Evolutionary conservation across 2,888 invertebrate species (phyloP).

Genomic region (Malachius bipustulatus): DNA sequence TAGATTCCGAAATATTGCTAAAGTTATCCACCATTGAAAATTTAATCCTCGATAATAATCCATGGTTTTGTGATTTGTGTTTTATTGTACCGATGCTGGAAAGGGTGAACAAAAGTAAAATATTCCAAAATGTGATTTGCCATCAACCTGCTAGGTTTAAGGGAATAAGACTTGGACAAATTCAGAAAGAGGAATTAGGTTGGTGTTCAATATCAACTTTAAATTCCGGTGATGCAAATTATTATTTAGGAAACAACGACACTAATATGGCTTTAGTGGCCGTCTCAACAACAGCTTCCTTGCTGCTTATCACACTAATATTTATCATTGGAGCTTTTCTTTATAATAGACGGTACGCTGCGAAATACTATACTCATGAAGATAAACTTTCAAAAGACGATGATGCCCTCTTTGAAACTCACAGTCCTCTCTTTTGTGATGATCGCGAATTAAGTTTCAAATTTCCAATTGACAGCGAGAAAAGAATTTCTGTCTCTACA

Average conservation of each 20-base stretch:
- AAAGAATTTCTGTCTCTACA: conserved; percentile 35
- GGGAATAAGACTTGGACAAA: conserved; percentile 37
- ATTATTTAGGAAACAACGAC: conserved; percentile 40
- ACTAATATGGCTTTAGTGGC: conserved; percentile 42
- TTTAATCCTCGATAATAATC: conserved; percentile 45
- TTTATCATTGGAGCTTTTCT: conserved; percentile 43
- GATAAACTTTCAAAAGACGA: conserved; percentile 43
- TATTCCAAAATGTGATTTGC: conserved; percentile 45
- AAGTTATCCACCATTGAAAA: conserved; percentile 24
- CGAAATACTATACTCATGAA: conserved; percentile 72
- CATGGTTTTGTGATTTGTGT: conserved; percentile 60
- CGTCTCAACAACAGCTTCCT: conserved; percentile 44
- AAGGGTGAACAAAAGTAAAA: conserved; percentile 42
- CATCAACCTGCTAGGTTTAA: conserved; percentile 46
- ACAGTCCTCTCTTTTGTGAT: conserved; percentile 37
- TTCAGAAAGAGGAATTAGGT: conserved; percentile 36
- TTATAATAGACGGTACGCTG: conserved; percentile 59
- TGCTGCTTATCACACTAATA: conserved; percentile 38
- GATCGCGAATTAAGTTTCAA: conserved; percentile 45
- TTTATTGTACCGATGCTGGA: conserved; percentile 48
- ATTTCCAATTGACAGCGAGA: conserved; percentile 39
- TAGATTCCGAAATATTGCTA: conserved; percentile 42
- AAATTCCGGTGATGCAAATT: conserved; percentile 40
- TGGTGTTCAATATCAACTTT: conserved; percentile 45
- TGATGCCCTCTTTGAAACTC: conserved; percentile 38